Percentiles rank a stretch among this genome's conserved stretches.
These are phyloP conservation scores for Petrocephalus zakoni DNA, from an alignment of 2,113 vertebrate species.

Conservation along the genomic window DNA sequence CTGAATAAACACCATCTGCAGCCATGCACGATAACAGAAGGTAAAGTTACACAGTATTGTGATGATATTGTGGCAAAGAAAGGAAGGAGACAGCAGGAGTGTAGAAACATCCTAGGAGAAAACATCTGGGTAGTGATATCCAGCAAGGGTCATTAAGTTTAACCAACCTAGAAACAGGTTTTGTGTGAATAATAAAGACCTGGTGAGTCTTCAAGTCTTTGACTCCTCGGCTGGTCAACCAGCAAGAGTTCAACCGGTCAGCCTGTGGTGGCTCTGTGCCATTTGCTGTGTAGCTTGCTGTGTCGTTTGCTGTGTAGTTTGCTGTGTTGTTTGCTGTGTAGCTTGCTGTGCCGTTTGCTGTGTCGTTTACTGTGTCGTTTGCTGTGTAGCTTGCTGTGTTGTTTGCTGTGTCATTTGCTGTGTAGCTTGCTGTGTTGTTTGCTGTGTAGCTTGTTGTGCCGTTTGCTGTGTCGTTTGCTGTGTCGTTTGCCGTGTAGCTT, in stretches of 20 bases:
- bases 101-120: not conserved
- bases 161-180: not conserved
- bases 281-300: not conserved
- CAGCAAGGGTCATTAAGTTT: not conserved
- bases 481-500: not conserved
- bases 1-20: not conserved
- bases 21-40: not conserved
- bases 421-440: not conserved
- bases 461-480: not conserved
- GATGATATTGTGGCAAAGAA: not conserved
- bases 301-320: not conserved
- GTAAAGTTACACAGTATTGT: not conserved
- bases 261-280: not conserved
- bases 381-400: no score
- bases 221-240: not conserved
- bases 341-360: not conserved
- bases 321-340: not conserved
- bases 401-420: not conserved
- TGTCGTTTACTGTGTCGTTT: no score
- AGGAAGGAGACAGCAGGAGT: not conserved
- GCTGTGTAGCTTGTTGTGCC: no score
- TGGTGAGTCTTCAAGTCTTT: not conserved
- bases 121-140: not conserved
- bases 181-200: not conserved
- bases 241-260: not conserved